Percentiles rank a stretch among this genome's conserved stretches.
phyloP scores from a whole-genome alignment of 2,888 invertebrate species.

The Cephus pygmeus region DNA sequence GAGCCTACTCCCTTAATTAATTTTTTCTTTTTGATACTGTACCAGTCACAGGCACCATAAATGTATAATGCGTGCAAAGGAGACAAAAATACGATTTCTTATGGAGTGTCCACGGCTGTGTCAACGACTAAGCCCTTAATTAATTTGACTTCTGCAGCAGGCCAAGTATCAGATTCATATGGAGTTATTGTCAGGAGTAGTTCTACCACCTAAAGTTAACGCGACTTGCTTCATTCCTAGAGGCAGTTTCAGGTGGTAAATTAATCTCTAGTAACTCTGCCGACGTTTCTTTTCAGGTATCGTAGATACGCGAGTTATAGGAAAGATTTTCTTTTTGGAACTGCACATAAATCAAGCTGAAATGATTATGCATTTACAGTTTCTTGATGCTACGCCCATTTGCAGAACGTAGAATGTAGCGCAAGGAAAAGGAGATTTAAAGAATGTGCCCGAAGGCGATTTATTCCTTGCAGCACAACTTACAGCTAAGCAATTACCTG shows the following conservation, averaged over 20 bases:
- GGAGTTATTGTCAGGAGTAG: no score
- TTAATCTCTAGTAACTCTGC: not conserved
- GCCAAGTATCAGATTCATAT: not conserved
- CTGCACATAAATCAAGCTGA: not conserved
- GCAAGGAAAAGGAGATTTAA: constrained; percentile 25
- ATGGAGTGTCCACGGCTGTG: not conserved
- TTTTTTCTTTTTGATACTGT: not conserved
- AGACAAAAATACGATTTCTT: not conserved
- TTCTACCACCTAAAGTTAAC: no score
- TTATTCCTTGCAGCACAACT: constrained; percentile 25
- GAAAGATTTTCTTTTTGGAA: not conserved
- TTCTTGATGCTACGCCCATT: not conserved
- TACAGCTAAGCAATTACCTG: not conserved
- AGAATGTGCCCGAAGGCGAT: constrained; percentile 33
- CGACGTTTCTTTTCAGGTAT: no score
- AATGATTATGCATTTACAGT: not conserved
- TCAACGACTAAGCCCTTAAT: not conserved
- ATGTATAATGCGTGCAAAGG: not conserved
- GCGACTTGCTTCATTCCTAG: no score
- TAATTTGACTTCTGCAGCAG: not conserved
- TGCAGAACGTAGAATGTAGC: not conserved
- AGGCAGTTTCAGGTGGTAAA: not conserved
- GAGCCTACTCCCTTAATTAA: not conserved
- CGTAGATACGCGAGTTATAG: not conserved
- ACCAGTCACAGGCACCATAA: not conserved